These are phyloP conservation scores for Morpho achilles DNA, from an alignment of 2,888 invertebrate species.

Conservation along the genomic window DNA sequence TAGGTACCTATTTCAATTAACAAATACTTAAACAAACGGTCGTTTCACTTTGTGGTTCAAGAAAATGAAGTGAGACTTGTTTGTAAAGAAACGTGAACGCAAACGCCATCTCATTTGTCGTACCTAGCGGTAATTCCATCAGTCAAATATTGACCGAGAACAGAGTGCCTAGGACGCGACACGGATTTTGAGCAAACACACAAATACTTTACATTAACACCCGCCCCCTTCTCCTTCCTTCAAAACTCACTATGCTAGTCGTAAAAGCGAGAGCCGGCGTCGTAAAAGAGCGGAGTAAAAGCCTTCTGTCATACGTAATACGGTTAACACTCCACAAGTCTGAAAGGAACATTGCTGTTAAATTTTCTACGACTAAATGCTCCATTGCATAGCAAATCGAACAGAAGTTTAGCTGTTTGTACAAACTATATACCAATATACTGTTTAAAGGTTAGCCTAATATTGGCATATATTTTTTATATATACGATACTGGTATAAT, in stretches of 20 bases:
- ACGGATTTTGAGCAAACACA: constrained; percentile 73
- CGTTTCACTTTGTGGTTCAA: constrained; percentile 8
- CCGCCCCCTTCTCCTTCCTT: constrained; percentile 33
- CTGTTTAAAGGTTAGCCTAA: no score
- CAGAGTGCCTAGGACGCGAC: constrained; percentile 60
- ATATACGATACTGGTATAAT: no score
- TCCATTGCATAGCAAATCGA: no score
- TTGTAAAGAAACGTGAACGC: constrained; percentile 53
- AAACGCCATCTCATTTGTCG: constrained; percentile 60
- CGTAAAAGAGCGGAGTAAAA: constrained; percentile 31
- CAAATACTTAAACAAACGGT: neutral
- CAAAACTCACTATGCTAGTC: constrained; percentile 20
- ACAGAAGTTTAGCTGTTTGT: no score
- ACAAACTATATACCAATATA: no score
- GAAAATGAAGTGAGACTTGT: constrained; percentile 27
- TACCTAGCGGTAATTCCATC: constrained; percentile 65
- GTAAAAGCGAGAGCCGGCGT: constrained; percentile 27
- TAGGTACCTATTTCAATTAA: neutral
- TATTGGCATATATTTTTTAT: no score
- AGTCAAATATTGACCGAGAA: constrained; percentile 70
- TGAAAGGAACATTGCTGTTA: constrained; percentile 16
- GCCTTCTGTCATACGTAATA: constrained; percentile 28
- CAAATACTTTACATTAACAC: constrained; percentile 73
- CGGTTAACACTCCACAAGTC: constrained; percentile 25
- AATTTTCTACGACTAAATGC: constrained; percentile 12